These are phyloP conservation scores for Conger conger DNA, from an alignment of 2,113 vertebrate species.

Conservation along the genomic window DNA sequence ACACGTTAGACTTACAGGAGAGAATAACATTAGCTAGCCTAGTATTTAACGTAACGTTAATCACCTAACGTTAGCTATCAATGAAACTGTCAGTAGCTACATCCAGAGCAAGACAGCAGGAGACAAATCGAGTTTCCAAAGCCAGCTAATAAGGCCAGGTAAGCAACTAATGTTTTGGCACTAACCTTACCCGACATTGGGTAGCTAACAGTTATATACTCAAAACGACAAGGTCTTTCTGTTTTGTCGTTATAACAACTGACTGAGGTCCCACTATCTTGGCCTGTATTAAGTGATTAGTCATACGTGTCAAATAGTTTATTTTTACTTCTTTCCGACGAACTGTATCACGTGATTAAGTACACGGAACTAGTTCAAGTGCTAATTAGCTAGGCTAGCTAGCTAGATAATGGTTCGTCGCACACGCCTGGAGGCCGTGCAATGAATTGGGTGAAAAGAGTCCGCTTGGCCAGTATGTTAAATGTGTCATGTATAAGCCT, in stretches of 20 bases:
- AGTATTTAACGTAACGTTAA: too few relatives aligned
- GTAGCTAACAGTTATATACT: not conserved
- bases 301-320: slow-evolving; percentile 4
- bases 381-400: not conserved
- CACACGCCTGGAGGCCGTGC: not conserved
- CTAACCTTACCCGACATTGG: not conserved
- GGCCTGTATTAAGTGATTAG: not conserved
- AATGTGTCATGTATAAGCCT: not conserved
- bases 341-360: slow-evolving; percentile 60
- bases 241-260: slow-evolving; percentile 23
- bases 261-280: slow-evolving; percentile 23
- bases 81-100: too few relatives aligned
- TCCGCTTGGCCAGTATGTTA: not conserved
- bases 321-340: not conserved
- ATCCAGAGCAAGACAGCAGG: too few relatives aligned
- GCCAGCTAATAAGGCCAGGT: not conserved
- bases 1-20: not conserved
- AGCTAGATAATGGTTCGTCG: slow-evolving; percentile 3
- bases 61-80: not conserved
- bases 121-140: too few relatives aligned
- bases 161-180: not conserved
- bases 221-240: not conserved
- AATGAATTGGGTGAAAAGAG: not conserved
- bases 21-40: not conserved
- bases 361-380: slow-evolving; percentile 39